Evolutionary conservation across 2,888 invertebrate species (phyloP).

Genomic region (Ommatoiulus sabulosus): DNA sequence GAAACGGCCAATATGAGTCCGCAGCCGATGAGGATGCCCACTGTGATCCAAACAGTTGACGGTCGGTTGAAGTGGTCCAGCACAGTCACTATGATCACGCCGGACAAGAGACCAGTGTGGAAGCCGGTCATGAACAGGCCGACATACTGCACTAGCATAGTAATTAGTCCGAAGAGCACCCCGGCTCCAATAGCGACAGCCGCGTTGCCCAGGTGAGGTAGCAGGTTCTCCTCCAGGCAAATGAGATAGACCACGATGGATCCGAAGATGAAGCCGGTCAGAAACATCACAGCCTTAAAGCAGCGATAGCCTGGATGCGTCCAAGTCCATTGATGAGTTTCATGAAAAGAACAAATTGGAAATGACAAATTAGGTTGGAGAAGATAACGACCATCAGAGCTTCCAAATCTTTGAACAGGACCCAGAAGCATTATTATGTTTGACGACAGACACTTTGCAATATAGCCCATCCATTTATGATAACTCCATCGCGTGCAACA

Average conservation of each 20-base stretch:
- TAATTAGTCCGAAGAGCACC: constrained; percentile 81
- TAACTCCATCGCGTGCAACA: too few relatives aligned
- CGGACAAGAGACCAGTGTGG: constrained; percentile 76
- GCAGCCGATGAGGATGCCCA: constrained; percentile 75
- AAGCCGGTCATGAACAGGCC: constrained; percentile 85
- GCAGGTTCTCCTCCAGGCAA: constrained; percentile 82
- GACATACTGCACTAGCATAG: constrained; percentile 84
- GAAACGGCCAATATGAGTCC: constrained; percentile 79
- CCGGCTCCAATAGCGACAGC: constrained; percentile 81
- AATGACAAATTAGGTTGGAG: background rate
- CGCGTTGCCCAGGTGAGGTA: constrained; percentile 81
- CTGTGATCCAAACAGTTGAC: constrained; percentile 77
- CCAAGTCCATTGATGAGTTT: background rate
- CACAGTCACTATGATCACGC: constrained; percentile 65
- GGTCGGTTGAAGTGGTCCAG: constrained; percentile 74
- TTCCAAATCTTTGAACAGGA: too few relatives aligned
- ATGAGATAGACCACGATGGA: constrained; percentile 84
- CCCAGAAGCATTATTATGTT: too few relatives aligned
- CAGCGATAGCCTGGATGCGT: constrained; percentile 81
- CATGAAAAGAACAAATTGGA: background rate
- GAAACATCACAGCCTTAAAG: constrained; percentile 88
- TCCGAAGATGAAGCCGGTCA: constrained; percentile 88
- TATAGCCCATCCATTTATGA: too few relatives aligned
- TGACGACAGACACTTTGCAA: too few relatives aligned
- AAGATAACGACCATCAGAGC: too few relatives aligned